Base-by-base conservation (phyloP, 2,888 invertebrate species). In the Cryptus viduatorius region DNA sequence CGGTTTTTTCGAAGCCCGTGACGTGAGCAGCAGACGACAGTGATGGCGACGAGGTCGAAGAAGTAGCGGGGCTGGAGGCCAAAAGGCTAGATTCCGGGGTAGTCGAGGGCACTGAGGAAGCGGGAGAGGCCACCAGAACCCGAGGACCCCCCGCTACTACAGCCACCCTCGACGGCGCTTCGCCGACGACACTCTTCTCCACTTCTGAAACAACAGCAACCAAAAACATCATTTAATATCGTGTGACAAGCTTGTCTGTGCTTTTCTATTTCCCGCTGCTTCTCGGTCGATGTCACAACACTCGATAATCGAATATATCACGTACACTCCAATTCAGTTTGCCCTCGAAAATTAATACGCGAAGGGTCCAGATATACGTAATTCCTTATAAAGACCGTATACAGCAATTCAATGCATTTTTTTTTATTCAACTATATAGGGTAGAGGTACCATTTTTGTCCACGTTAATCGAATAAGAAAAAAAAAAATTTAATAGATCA, bases 1-100 rank as follows among this genome's bases (percentile, higher is more conserved):
- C 95, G 89, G 96, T 96, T 94, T 96, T 96, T 94, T 97, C 97
- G 94, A 96, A 96, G 93, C 95, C 95, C 86, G 96, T 96, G 89
- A 96, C 94, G 91, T 96, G 94, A 87, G 95, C 94, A 48, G 90
- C 88, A 68, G 91, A 87, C 86, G 91, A 87, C 86, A 89, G 79
- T 61, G 90, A 88, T 67, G 88, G 72, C 4, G 88, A 78, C 56
- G 88, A 83, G 65, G 90, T 89, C 29, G 89, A 73, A 77, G 91
- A 88, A 64, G 90, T 90, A 88, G 93, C 92, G 90, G 61, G 78
- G 82, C 80, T 81, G 68, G 83, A 84, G 31, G 86, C 88, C 75
- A 88, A 94, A 93, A 90, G 89, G 87, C 89, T 91, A 93, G 91
- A 94, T 93, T 94, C 94, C 93, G 88, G 89, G 88, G 89, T 90